Percentiles rank a stretch among this genome's conserved stretches.
phyloP scores from a whole-genome alignment of 2,888 invertebrate species.

The Patella caerulea region DNA sequence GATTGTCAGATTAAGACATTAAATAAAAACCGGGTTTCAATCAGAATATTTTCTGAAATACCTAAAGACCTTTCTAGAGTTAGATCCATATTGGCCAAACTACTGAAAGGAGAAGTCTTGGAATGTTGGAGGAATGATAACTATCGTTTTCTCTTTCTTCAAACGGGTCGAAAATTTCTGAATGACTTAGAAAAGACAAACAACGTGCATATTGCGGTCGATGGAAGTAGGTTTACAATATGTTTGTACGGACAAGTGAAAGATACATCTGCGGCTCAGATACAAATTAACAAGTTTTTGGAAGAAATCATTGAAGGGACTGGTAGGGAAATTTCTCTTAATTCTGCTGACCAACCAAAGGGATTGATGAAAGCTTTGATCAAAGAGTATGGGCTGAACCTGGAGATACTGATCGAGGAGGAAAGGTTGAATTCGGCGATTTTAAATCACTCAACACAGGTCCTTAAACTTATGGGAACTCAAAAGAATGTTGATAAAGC shows the following conservation, averaged over 20 bases:
- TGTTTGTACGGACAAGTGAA: slow-evolving; percentile 38
- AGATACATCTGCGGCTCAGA: slow-evolving; percentile 28
- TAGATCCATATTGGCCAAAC: slow-evolving; percentile 33
- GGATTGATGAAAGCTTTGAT: slow-evolving; percentile 52
- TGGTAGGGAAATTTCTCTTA: slow-evolving; percentile 28
- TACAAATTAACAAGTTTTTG: slow-evolving; percentile 34
- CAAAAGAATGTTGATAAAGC: slow-evolving; percentile 38
- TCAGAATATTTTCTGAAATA: slow-evolving; percentile 39
- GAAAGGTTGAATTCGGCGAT: slow-evolving; percentile 31
- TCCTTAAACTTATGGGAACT: slow-evolving; percentile 40
- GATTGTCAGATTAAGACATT: slow-evolving; percentile 18
- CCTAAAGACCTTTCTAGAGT: slow-evolving; percentile 34
- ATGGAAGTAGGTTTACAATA: slow-evolving; percentile 41
- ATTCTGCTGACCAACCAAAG: slow-evolving; percentile 42
- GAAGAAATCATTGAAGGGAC: not conserved
- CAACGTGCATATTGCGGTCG: slow-evolving; percentile 35
- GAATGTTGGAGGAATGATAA: slow-evolving; percentile 31
- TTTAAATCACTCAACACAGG: slow-evolving; percentile 40
- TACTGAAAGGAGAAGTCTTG: slow-evolving; percentile 41
- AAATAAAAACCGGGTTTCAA: slow-evolving; percentile 36
- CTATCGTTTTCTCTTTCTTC: slow-evolving; percentile 34
- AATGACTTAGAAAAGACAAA: slow-evolving; percentile 36
- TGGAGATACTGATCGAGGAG: slow-evolving; percentile 36
- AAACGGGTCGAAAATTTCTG: slow-evolving; percentile 35
- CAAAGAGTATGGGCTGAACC: slow-evolving; percentile 38